Conservation (phyloP, 2,113 vertebrate genomes). For the Delphinapterus leucas region DNA sequence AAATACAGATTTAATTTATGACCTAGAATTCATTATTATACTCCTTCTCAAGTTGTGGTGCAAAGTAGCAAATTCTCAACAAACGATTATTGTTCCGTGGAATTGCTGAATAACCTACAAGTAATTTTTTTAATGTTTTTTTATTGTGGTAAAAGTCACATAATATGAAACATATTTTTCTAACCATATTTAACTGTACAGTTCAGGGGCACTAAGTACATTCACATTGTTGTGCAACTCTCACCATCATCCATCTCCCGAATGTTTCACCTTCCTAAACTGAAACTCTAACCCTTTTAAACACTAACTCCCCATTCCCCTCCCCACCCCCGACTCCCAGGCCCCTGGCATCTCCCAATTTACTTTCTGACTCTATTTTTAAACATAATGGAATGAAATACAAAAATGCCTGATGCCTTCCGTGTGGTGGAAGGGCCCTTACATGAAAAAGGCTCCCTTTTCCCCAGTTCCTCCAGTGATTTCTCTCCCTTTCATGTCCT, state of each 20-base stretch:
- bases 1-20: constrained; percentile 49
- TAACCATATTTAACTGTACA: no score
- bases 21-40: constrained; percentile 56
- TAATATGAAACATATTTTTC: no score
- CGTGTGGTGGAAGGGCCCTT: background rate
- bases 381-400: constrained; percentile 22
- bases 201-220: no score
- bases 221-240: no score
- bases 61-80: background rate
- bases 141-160: no score
- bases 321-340: no score
- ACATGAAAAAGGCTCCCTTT: background rate
- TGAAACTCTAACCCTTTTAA: no score
- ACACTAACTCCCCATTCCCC: no score
- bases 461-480: background rate
- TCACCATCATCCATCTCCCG: no score
- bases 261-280: no score
- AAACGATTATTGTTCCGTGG: background rate
- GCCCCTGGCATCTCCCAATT: no score
- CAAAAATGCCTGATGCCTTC: background rate
- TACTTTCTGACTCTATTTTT: background rate
- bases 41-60: background rate
- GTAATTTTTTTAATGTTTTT: background rate
- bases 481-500: background rate
- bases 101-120: background rate